Base-by-base conservation (phyloP, 2,113 vertebrate genomes). In the Caretta caretta region DNA sequence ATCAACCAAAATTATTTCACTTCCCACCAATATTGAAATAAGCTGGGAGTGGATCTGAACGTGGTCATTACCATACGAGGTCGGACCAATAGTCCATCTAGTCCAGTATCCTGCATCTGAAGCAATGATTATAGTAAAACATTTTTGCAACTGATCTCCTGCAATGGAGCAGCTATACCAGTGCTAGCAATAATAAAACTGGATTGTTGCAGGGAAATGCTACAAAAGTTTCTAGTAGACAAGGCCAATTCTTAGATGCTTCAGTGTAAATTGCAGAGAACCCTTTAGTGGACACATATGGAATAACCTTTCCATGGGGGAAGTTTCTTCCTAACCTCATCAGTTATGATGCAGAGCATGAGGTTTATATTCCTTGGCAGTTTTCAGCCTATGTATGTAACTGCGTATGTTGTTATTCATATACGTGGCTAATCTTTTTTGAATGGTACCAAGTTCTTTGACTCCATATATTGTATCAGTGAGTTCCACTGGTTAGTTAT, bases 41-140 rank as follows among this genome's bases (percentile, higher is more conserved):
- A 57, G 5, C 31, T 89, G 51, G 11, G 10, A 82, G 49, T 42
- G 75, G 12, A 10, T 1, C 1, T 50, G 50, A 85, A 88, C 10
- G 11, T 11, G 56, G 8, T 25, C 14, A 79, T 53, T 69, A 29
- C 2, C n/a, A 22, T 12, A 3, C 0, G 3, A n/a, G 6, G 29
- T 65, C 7, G 2, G 38, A 76, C 22, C 22, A 46, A 46, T 46
- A 14, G 22, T 42, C 42, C 22, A 25, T 76, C 38, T 42, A 76
- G 10, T 46, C n/a, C 38, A 76, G 38, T 6, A 76, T 69, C 62
- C 11, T 46, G 38, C 27, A 11, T 76, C 38, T 27, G 42, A 46
- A 42, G 72, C 72, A 24, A 8, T 46, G 22, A 42, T 42, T 25
- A 76, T 76, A 76, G 10, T 46, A 81, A 78, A 80, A 57, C 6